Evolutionary conservation across 2,888 invertebrate genomes (phyloP), one percentile per base, ranked within the genome.

Genomic region (Brenthis hecate): DNA sequence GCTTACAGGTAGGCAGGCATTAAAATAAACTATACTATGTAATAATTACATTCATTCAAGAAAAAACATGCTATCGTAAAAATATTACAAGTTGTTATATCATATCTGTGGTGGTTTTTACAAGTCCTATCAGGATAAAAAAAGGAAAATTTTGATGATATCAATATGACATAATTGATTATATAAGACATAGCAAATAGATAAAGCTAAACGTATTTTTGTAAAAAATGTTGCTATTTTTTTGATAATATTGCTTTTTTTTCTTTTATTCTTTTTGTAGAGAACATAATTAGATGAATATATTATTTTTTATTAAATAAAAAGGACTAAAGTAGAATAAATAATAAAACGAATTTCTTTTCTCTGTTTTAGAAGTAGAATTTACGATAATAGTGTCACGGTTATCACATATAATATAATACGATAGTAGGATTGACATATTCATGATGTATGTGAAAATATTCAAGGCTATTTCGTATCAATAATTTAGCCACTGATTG

Each of bases 1-100:
- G 97, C 80, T 88, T 97, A 56, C 97, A 96, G 96, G 97, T 97
- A 86, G 36, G 51, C 23, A 11, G 3, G 8, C 13, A 6, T 48
- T 8, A 14, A 13, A 23, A 23, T 48, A n/a, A 11, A 6, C 16
- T 50, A 23, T 32, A 50, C 13, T 28, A 2, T 50, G 28, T 32
- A 32, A 8, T 32, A 6, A 11, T 32, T 32, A 32, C n/a, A 14
- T 32, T 23, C 13, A 23, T 43, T 6, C 23, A 48, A 28, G 28
- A 53, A 28, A 13, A 51, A 36, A 36, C 1, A 32, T 13, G 13
- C 13, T 32, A 13, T 57, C 4, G 16, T 28, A 48, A n/a, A 50
- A 36, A 36, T 36, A 8, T 32, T 14, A 36, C 19, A 28, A 28
- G 58, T 48, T 47, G 23, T 65, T 54, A 47, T 58, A 53, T 53